Conservation (phyloP, 1,140 invertebrate species). For the Phymastichus coffea region DNA sequence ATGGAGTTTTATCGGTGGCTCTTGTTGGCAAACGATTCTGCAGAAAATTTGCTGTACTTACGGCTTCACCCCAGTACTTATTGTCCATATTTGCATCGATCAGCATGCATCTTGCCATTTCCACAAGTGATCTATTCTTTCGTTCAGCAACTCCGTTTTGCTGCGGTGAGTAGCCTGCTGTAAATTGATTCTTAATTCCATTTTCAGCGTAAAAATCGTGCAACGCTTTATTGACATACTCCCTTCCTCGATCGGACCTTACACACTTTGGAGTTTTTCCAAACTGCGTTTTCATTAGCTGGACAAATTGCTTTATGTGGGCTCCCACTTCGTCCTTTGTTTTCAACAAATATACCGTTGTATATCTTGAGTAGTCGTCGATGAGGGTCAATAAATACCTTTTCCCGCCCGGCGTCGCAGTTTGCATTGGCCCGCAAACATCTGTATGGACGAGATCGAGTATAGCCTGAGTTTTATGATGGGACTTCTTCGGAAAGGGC, state of each 20-base stretch:
- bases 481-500: conserved; percentile 23
- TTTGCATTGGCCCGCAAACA: too few relatives aligned
- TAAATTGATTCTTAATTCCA: conserved; percentile 27
- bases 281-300: conserved; percentile 32
- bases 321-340: background rate
- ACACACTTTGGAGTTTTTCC: conserved; percentile 30
- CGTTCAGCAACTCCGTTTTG: conserved; percentile 26
- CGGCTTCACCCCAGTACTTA: conserved; percentile 53
- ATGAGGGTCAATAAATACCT: conserved; percentile 24
- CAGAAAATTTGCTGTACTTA: conserved; percentile 43
- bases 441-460: too few relatives aligned
- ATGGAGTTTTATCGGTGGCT: conserved; percentile 25
- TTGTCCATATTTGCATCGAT: too few relatives aligned
- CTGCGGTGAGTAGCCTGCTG: conserved; percentile 18
- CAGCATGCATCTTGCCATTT: conserved; percentile 7
- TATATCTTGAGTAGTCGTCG: background rate
- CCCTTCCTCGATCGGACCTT: conserved; percentile 23
- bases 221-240: conserved; percentile 26
- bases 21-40: conserved; percentile 35
- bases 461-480: background rate
- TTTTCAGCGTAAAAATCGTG: conserved; percentile 10
- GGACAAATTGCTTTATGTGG: background rate
- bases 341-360: background rate
- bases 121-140: conserved; percentile 35
- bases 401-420: too few relatives aligned